Conservation (phyloP, 2,113 vertebrate species). For the Ariopsis seemanni region DNA sequence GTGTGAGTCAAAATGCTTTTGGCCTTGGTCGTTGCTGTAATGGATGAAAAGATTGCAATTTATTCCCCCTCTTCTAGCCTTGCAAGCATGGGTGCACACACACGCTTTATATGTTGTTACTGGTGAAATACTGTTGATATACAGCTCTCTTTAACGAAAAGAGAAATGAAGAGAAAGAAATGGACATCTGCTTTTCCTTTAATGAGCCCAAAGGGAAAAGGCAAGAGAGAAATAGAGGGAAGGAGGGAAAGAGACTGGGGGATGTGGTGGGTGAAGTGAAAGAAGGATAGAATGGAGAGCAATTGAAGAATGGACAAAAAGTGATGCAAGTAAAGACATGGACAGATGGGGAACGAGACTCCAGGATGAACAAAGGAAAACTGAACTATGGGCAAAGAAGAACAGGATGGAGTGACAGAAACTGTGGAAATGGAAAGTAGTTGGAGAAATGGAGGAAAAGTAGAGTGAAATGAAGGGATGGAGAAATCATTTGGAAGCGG, state of each 20-base stretch:
- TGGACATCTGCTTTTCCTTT: neutral
- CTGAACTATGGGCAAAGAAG: neutral
- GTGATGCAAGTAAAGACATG: neutral
- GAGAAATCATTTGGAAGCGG: neutral
- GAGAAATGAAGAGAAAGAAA: neutral
- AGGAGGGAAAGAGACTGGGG: neutral
- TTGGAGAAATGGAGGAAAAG: neutral
- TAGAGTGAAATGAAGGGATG: neutral
- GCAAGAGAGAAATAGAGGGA: neutral
- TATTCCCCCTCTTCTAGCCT: conserved; percentile 26
- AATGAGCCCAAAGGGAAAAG: neutral
- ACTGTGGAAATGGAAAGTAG: neutral
- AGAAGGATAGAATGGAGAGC: neutral
- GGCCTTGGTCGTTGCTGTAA: conserved; percentile 41
- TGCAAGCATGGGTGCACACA: conserved; percentile 24
- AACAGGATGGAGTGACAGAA: conserved; percentile 1
- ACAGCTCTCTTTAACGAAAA: neutral
- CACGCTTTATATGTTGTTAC: conserved; percentile 17
- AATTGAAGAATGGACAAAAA: neutral
- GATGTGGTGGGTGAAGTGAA: neutral
- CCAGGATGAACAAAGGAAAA: conserved; percentile 3
- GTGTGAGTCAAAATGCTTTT: neutral
- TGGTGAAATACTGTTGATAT: neutral
- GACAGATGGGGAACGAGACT: conserved; percentile 13
- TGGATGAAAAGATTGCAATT: conserved; percentile 29